phyloP scores from a whole-genome alignment of 2,797 vertebrate genomes.

The Acanthurus lineatus region DNA sequence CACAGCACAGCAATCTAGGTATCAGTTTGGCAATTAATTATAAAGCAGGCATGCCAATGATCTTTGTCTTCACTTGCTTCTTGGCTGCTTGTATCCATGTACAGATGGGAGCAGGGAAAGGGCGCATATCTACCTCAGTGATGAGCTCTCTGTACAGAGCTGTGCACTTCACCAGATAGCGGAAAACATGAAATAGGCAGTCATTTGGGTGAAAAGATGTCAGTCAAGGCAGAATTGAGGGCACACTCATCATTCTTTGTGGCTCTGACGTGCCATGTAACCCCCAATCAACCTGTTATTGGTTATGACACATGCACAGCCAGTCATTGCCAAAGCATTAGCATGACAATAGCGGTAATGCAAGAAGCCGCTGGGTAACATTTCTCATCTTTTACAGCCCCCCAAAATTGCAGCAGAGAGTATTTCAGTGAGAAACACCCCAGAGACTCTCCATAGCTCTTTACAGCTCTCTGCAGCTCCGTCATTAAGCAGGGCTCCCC shows the following conservation, averaged over 20 bases:
- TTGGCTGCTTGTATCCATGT: conserved; percentile 43
- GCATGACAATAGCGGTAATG: conserved; percentile 61
- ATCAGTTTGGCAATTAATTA: conserved; percentile 64
- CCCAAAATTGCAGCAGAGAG: conserved; percentile 55
- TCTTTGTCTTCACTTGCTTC: conserved; percentile 48
- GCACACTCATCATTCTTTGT: conserved; percentile 41
- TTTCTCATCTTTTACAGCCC: conserved; percentile 62
- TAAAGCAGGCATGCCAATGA: conserved; percentile 47
- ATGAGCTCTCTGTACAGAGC: conserved; percentile 30
- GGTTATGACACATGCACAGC: conserved; percentile 48
- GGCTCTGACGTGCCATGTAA: conserved; percentile 32
- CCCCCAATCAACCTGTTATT: conserved; percentile 48
- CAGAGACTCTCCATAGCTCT: conserved; percentile 42
- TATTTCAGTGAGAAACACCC: conserved; percentile 60
- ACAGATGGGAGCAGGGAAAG: conserved; percentile 18
- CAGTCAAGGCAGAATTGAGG: conserved; percentile 50
- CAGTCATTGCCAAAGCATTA: conserved; percentile 51
- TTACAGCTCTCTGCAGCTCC: conserved; percentile 41
- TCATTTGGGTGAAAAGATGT: conserved; percentile 43
- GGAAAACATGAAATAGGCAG: conserved; percentile 30
- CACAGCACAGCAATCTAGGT: conserved; percentile 31
- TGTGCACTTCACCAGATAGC: conserved; percentile 19
- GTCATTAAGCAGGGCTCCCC: conserved; percentile 47
- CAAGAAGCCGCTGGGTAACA: conserved; percentile 48
- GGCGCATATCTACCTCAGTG: neutral